Base-by-base conservation (phyloP, 1,140 invertebrate species). In the Teleopsis dalmanni region DNA sequence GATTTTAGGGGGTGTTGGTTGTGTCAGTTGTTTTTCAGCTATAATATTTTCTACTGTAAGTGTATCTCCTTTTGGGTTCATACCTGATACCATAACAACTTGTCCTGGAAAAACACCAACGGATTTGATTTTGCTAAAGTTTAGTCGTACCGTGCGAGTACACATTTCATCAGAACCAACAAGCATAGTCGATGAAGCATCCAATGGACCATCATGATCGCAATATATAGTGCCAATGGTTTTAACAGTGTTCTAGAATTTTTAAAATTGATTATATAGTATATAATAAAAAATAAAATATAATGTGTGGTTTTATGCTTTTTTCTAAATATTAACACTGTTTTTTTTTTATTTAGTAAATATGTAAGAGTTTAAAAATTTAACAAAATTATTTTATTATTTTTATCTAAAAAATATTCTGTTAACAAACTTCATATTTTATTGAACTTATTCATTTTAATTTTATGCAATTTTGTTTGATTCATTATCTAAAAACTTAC, bases 81-180 rank as follows among this genome's bases (percentile, higher is more conserved):
- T 72, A 1, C 87, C 88, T 35, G 81, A 76, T 26, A 87, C 76
- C 2, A 83, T 81, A 9, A 91, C 78, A 18, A 91, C 79, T 77
- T 94, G 89, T 1, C 91, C 91, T 4, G 91, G 85, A 64, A 90
- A 93, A 10, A 94, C 62, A 0, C 85, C 83, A 58, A 82, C 90
- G 34, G 83, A 77, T 26, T 78, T 75, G 8, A 88, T 55, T 45
- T 79, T 76, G 22, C 69, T 75, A 4, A 87, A 71, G 61, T 86
- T 81, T 9, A 87, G 54, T 9, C 65, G 57, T 3, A 81, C 70
- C 9, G 62, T 63, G 57, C 71, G 57, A 38, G 57, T 57, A 4
- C 53, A 64, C 25, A 59, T 70, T 13, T 75, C 72, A 67, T 76
- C 76, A 0, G 79, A 79, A 3, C 85, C 83, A 65, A 89, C 83